Conservation (phyloP, 2,797 vertebrate species). For the Periparus ater region DNA sequence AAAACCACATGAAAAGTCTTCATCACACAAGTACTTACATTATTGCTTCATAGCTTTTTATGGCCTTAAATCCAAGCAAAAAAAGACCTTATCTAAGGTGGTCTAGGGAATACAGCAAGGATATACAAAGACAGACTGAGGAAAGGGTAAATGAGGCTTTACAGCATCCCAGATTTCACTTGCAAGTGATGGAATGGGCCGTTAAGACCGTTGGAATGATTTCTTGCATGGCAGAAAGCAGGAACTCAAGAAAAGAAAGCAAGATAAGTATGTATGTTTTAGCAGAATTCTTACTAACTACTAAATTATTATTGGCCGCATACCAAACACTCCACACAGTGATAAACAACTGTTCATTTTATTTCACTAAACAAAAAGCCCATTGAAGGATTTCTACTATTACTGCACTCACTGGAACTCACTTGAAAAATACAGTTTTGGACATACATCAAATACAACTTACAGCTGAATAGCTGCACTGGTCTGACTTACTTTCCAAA, state of each 20-base stretch:
- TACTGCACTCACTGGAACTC: constrained; percentile 37
- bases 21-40: not conserved
- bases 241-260: constrained; percentile 36
- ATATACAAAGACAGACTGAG: not conserved
- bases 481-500: constrained; percentile 36
- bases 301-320: constrained; percentile 53
- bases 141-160: constrained; percentile 24
- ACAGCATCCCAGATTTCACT: not conserved
- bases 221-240: constrained; percentile 28
- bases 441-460: constrained; percentile 48
- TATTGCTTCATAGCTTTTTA: constrained; percentile 49
- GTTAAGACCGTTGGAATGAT: not conserved
- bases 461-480: constrained; percentile 35
- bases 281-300: constrained; percentile 52
- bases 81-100: constrained; percentile 32
- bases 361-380: constrained; percentile 58
- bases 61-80: constrained; percentile 9
- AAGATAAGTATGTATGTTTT: constrained; percentile 48
- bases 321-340: constrained; percentile 35
- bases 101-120: constrained; percentile 11
- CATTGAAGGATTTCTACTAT: constrained; percentile 40
- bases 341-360: constrained; percentile 59
- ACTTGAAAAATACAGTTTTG: constrained; percentile 60
- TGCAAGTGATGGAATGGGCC: not conserved
- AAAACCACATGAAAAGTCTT: constrained; percentile 50